phyloP scores from a whole-genome alignment of 2,113 vertebrate species.

The Syngnathus floridae region DNA sequence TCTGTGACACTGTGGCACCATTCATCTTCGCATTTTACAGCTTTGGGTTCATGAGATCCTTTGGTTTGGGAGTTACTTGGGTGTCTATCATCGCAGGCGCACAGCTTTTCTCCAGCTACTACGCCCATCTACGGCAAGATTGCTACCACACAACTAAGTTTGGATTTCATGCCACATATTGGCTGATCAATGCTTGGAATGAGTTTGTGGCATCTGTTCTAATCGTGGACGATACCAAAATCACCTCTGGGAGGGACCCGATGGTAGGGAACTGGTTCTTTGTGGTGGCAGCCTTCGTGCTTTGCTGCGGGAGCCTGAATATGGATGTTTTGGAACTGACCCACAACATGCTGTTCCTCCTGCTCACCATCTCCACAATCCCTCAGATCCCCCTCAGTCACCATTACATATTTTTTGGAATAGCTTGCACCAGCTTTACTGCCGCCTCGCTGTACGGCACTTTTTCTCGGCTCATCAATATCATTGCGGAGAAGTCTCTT shows the following conservation, averaged over 20 bases:
- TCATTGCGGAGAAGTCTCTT: conserved; percentile 81
- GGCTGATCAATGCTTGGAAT: conserved; percentile 82
- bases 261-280: conserved; percentile 86
- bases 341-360: conserved; percentile 74
- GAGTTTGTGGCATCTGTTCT: conserved; percentile 71
- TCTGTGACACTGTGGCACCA: conserved; percentile 76
- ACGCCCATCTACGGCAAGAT: conserved; percentile 76
- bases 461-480: conserved; percentile 80
- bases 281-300: conserved; percentile 66
- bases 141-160: conserved; percentile 80
- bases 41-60: conserved; percentile 74
- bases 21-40: conserved; percentile 81
- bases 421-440: conserved; percentile 70
- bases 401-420: conserved; percentile 75
- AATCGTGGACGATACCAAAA: conserved; percentile 20
- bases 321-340: conserved; percentile 76
- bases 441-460: conserved; percentile 73
- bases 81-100: conserved; percentile 75
- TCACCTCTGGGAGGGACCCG: conserved; percentile 48
- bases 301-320: conserved; percentile 72
- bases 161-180: conserved; percentile 75
- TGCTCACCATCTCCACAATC: conserved; percentile 73
- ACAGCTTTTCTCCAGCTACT: conserved; percentile 81
- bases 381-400: conserved; percentile 72
- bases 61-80: conserved; percentile 74